phyloP scores from a whole-genome alignment of 2,113 vertebrate genomes.

The Ariopsis seemanni region DNA sequence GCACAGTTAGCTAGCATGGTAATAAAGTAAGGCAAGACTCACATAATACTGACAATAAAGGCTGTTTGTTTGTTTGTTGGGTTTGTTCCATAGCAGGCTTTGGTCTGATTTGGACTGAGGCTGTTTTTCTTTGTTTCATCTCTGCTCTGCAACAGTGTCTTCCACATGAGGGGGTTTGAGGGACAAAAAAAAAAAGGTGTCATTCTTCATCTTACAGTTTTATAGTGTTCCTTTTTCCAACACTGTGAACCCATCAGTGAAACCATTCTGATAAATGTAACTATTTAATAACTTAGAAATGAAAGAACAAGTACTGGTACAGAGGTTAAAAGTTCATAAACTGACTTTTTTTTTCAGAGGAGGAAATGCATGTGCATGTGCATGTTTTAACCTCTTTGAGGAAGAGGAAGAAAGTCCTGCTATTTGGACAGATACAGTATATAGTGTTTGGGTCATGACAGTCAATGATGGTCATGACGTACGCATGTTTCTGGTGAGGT shows the following conservation, averaged over 20 bases:
- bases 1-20: conserved; percentile 85
- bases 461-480: not conserved
- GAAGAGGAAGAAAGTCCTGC: conserved; percentile 60
- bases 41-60: conserved; percentile 86
- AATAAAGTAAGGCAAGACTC: conserved; percentile 93
- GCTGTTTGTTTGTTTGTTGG: conserved; percentile 66
- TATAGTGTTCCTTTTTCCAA: conserved; percentile 44
- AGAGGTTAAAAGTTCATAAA: conserved; percentile 66
- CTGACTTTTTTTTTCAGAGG: conserved; percentile 35
- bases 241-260: not conserved
- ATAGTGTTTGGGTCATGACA: conserved; percentile 43
- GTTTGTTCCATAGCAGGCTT: conserved; percentile 84
- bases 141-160: conserved; percentile 53
- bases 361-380: conserved; percentile 31
- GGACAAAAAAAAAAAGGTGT: not conserved
- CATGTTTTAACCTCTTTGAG: conserved; percentile 48
- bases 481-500: conserved; percentile 45
- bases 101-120: conserved; percentile 77
- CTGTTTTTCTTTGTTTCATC: conserved; percentile 66
- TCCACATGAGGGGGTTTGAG: conserved; percentile 53
- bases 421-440: conserved; percentile 53
- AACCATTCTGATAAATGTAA: conserved; percentile 39
- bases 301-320: conserved; percentile 56
- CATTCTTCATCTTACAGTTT: conserved; percentile 45
- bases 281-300: conserved; percentile 57